Conservation (phyloP, 1,140 invertebrate genomes). For the Fopius arisanus region DNA sequence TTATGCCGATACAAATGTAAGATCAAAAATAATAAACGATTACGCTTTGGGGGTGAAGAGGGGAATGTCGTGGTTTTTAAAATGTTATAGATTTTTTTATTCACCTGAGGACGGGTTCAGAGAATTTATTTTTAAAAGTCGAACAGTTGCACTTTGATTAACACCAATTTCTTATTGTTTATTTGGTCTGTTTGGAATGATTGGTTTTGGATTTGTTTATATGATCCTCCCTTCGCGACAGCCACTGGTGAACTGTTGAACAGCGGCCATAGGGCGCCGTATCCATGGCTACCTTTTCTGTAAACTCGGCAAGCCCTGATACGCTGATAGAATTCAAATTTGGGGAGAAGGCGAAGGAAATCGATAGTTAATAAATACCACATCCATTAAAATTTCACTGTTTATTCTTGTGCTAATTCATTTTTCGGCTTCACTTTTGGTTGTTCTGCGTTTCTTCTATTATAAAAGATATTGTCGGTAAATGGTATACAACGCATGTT, state of each 20-base stretch:
- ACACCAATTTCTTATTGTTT: no score
- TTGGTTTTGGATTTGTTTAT: not conserved
- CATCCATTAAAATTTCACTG: not conserved
- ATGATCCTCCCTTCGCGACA: slow-evolving; percentile 35
- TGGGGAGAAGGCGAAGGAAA: not conserved
- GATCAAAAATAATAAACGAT: no score
- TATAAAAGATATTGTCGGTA: slow-evolving; percentile 2
- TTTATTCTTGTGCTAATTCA: slow-evolving; percentile 6
- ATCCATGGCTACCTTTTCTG: slow-evolving; percentile 45
- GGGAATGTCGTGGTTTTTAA: no score
- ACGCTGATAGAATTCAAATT: not conserved
- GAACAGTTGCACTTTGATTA: no score
- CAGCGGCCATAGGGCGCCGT: slow-evolving; percentile 46
- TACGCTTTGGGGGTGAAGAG: no score
- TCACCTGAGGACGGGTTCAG: no score
- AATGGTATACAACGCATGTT: not conserved
- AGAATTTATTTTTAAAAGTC: no score
- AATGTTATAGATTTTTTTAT: no score
- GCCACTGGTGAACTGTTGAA: slow-evolving; percentile 47
- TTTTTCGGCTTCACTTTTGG: not conserved
- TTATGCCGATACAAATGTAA: not conserved
- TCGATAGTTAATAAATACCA: not conserved
- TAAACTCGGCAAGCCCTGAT: slow-evolving; percentile 35
- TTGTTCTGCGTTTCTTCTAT: not conserved
- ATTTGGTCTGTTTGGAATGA: no score